A percentile compares a stretch with the other conserved stretches of the same genome.
Conservation (phyloP, 64 coral and sea anemone species). For the Stichodactyla helianthus region DNA sequence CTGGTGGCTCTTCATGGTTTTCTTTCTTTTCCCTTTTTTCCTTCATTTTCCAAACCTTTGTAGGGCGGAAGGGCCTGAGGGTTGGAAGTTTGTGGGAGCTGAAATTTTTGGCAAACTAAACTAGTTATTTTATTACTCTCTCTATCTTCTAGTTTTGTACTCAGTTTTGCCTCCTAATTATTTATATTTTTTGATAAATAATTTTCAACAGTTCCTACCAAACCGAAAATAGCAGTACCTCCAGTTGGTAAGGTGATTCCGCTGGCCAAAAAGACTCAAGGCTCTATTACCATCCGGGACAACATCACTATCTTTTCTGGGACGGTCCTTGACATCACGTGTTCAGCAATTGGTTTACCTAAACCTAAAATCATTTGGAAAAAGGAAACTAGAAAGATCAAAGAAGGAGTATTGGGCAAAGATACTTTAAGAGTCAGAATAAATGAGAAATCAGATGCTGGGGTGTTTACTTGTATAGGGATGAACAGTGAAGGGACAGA, state of each 20-base stretch:
- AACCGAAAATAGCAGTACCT: constrained; percentile 30
- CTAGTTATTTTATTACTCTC: no score
- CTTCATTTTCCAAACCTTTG: no score
- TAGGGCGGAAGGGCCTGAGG: no score
- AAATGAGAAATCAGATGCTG: constrained; percentile 11
- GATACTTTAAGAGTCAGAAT: constrained; percentile 28
- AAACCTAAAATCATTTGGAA: constrained; percentile 38
- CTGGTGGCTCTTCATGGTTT: no score
- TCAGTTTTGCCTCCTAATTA: background rate
- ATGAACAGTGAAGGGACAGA: constrained; percentile 25
- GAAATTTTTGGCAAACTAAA: no score
- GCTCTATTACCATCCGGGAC: constrained; percentile 26
- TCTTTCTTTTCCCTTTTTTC: no score
- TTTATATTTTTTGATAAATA: background rate
- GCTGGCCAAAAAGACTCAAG: constrained; percentile 1
- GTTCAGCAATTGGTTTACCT: constrained; percentile 41
- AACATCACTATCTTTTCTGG: constrained; percentile 32
- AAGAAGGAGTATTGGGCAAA: background rate
- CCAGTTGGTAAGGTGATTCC: background rate
- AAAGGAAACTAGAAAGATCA: constrained; percentile 25
- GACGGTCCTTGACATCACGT: constrained; percentile 13
- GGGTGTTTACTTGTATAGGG: constrained; percentile 30
- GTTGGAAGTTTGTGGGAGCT: no score
- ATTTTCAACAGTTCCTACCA: constrained; percentile 44
- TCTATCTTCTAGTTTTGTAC: background rate